Conservation (phyloP, 2,113 vertebrate genomes). For the Ctenomys sociabilis region DNA sequence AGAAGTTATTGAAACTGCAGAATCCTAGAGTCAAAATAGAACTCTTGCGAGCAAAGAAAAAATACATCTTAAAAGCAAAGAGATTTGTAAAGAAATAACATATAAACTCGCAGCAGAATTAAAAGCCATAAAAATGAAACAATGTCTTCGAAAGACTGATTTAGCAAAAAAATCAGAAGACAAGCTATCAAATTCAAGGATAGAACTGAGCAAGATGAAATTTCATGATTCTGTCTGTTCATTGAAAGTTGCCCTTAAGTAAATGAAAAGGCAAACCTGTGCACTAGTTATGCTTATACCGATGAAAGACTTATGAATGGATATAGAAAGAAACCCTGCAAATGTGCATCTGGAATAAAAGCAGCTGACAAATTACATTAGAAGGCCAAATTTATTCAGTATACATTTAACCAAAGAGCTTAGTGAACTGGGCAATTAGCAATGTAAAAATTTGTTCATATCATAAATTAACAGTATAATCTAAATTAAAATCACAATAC, state of each 20-base stretch:
- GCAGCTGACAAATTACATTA: neutral
- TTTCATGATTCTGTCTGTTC: neutral
- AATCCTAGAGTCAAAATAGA: slow-evolving; percentile 29
- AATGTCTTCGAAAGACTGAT: neutral
- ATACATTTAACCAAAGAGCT: neutral
- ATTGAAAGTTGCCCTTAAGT: neutral
- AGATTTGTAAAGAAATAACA: slow-evolving; percentile 22
- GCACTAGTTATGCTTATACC: neutral
- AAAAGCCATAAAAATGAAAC: neutral
- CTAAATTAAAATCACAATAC: neutral
- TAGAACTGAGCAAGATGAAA: neutral
- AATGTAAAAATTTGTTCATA: neutral
- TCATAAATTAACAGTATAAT: neutral
- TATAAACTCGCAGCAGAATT: slow-evolving; percentile 33
- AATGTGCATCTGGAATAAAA: neutral
- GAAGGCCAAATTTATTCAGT: neutral
- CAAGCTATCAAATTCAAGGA: neutral
- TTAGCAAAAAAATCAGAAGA: neutral
- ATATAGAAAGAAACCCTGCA: neutral
- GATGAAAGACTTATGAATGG: neutral
- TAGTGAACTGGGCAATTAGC: neutral
- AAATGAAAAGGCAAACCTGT: neutral
- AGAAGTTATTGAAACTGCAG: neutral
- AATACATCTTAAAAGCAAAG: neutral
- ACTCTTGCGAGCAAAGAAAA: neutral